Base-by-base conservation (phyloP, 2,888 invertebrate species). In the Callyntrura guangdongensis region DNA sequence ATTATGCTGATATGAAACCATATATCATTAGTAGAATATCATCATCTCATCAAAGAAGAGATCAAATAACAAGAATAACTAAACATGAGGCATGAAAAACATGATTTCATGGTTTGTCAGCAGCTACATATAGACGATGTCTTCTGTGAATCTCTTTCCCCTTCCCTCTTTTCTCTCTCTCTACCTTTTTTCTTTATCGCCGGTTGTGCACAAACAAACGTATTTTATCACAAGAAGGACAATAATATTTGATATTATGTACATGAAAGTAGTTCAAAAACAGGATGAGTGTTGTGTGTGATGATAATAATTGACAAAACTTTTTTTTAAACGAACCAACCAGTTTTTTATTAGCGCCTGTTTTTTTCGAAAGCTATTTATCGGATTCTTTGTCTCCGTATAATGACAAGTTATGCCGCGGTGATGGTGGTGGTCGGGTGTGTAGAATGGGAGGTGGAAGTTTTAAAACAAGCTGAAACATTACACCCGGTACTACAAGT, bases 81-180 rank as follows among this genome's bases (percentile, higher is more conserved):
- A 27, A 56, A 72, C 22, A 12, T 56, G 69, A n/a, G 56, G 72
- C 85, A 85, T 85, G 85, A 85, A 85, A 84, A 85, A 85, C 85
- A 85, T 85, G 85, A 85, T 85, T 85, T 85, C 85, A 85, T 85
- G 85, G 85, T 72, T 36, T 72, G 85, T 85, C 85, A 85, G 72
- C 69, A 61, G 64, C 49, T 74, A 49, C 74, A 74, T n/a, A n/a
- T n/a, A n/a, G n/a, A n/a, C n/a, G n/a, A n/a, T n/a, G n/a, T n/a
- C n/a, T n/a, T n/a, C n/a, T n/a, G n/a, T n/a, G n/a, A n/a, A n/a
- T 74, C 74, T 47, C 49, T 20, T 6, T 2, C 4, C 22, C 67
- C 2, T 11, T 67, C 20, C 69, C 45, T 17, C 45, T 17, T 36
- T n/a, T 49, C 47, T 74, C 49, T 6, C 47, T 49, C 22, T 22